Evolutionary conservation across 2,113 vertebrate species (phyloP).

Genomic region (Ploceus nigricollis): DNA sequence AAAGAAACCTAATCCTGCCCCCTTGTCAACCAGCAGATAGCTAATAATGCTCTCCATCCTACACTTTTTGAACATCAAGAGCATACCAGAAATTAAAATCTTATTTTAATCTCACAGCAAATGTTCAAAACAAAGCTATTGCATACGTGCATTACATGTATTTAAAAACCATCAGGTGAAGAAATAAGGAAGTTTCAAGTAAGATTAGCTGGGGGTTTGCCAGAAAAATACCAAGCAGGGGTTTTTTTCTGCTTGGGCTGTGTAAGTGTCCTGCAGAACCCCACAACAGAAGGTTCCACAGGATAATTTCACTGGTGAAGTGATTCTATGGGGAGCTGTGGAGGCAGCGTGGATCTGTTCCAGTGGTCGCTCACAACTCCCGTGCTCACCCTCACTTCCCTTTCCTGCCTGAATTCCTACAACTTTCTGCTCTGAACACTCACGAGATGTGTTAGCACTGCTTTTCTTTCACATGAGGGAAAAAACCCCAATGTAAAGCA

Average conservation of each 20-base stretch:
- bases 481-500: neutral
- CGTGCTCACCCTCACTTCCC: neutral
- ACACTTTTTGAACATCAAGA: constrained; percentile 69
- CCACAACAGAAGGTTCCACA: neutral
- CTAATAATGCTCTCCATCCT: constrained; percentile 65
- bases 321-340: neutral
- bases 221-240: neutral
- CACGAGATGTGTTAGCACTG: neutral
- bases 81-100: constrained; percentile 64
- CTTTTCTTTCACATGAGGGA: neutral
- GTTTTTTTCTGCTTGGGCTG: neutral
- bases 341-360: neutral
- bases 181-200: constrained; percentile 14
- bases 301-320: neutral
- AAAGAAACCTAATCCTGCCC: constrained; percentile 89
- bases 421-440: neutral
- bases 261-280: neutral
- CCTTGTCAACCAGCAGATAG: constrained; percentile 78
- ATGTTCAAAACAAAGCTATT: constrained; percentile 62
- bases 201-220: neutral
- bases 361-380: neutral
- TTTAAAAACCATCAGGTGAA: constrained; percentile 44
- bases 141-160: neutral
- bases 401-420: neutral
- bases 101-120: constrained; percentile 64